These are phyloP conservation scores for Cheilosia grossa DNA, from an alignment of 2,888 invertebrate species.

Conservation along the genomic window DNA sequence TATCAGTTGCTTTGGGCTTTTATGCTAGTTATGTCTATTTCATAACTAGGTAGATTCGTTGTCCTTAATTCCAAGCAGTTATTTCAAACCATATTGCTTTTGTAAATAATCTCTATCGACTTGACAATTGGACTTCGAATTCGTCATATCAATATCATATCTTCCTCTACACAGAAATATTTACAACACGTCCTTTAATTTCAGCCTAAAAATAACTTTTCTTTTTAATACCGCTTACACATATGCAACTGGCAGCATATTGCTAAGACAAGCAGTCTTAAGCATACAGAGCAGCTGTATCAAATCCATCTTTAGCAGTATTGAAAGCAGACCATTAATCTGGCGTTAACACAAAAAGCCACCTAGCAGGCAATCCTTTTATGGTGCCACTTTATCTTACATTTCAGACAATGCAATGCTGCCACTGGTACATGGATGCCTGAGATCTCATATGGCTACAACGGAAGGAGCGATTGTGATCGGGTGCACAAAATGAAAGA, in stretches of 20 bases:
- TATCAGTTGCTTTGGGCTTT: no score
- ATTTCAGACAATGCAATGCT: slow-evolving; percentile 27
- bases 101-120: no score
- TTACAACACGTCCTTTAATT: no score
- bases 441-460: slow-evolving; percentile 58
- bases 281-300: slow-evolving; percentile 38
- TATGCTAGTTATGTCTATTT: no score
- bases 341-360: slow-evolving; percentile 73
- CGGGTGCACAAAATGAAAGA: slow-evolving; percentile 68
- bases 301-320: slow-evolving; percentile 55
- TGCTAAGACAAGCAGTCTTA: slow-evolving; percentile 51
- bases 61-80: no score
- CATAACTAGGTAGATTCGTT: no score
- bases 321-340: slow-evolving; percentile 72
- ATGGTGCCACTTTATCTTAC: slow-evolving; percentile 31
- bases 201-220: not conserved
- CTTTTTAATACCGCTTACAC: slow-evolving; percentile 61
- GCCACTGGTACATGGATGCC: slow-evolving; percentile 29
- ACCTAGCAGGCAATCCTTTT: slow-evolving; percentile 74
- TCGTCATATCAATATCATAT: no score
- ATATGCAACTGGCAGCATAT: slow-evolving; percentile 12
- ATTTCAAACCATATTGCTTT: no score
- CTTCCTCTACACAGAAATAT: no score
- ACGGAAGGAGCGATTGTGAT: slow-evolving; percentile 62
- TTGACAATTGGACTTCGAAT: no score